These are phyloP conservation scores for Platysteira castanea DNA, from an alignment of 2,113 vertebrate genomes.

Conservation along the genomic window DNA sequence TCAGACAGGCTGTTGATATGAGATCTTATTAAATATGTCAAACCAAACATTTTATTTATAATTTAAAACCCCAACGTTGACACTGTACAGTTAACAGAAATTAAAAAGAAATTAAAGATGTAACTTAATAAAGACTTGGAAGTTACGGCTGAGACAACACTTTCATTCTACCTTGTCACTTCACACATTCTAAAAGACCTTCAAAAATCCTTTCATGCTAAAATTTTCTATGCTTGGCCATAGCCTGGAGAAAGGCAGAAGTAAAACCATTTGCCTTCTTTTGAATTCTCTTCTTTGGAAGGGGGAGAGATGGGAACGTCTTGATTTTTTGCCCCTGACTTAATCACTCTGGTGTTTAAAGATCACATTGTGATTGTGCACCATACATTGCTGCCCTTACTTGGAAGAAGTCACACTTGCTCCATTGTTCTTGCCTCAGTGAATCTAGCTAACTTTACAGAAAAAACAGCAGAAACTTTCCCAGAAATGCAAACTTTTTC, in stretches of 20 bases:
- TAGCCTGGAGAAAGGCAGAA: background rate
- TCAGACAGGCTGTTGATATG: conserved; percentile 53
- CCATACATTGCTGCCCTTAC: background rate
- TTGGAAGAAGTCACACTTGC: background rate
- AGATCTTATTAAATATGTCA: conserved; percentile 50
- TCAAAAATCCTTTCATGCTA: background rate
- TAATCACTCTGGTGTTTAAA: background rate
- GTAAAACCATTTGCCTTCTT: background rate
- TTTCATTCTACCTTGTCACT: conserved; percentile 7
- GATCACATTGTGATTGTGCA: background rate
- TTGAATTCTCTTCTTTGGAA: background rate
- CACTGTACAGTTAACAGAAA: conserved; percentile 16
- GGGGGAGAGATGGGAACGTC: background rate
- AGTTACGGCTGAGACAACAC: background rate
- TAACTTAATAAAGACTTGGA: background rate
- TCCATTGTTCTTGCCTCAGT: background rate
- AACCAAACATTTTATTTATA: conserved; percentile 55
- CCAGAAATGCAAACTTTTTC: background rate
- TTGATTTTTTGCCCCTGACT: background rate
- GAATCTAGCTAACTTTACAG: background rate
- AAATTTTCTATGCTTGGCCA: background rate
- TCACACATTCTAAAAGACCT: background rate
- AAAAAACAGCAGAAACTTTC: background rate
- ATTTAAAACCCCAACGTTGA: background rate
- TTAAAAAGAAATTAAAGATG: conserved; percentile 34